Evolutionary conservation across 2,888 invertebrate species (phyloP), one percentile per base, ranked within the genome.

Genomic region (Clivina fossor): DNA sequence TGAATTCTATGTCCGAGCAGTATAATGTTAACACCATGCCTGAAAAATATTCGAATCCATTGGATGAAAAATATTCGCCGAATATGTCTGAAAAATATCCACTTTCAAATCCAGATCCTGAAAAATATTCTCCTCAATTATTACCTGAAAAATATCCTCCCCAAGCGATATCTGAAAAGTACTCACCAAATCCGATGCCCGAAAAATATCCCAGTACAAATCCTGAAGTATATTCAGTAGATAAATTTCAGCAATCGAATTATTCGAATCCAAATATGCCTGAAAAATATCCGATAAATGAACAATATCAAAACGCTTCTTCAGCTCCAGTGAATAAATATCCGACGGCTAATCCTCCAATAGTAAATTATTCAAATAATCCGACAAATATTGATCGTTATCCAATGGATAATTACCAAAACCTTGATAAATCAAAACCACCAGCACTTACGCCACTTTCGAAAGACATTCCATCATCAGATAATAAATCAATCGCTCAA

Each of bases 401-500:
- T 18, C 30, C 28, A 18, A 30, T 22, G 11, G 33, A 33, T 1
- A 5, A 11, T 18, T 49, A 49, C 16, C 49, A 49, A 15, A 38
- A 16, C n/a, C 22, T 49, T 4, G 49, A 49, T 4, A 46, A 30
- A 28, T 44, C 40, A 8, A 22, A n/a, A 26, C 26, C 26, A n/a
- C n/a, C n/a, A n/a, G n/a, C n/a, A n/a, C n/a, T n/a, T 26, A 26
- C 26, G 8, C 26, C 26, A 26, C 8, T 5, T 7, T 26, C 7
- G 26, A 26, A 8, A 26, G n/a, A n/a, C n/a, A n/a, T n/a, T n/a
- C n/a, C n/a, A n/a, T n/a, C n/a, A n/a, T n/a, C n/a, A n/a, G n/a
- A n/a, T n/a, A n/a, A n/a, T n/a, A n/a, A n/a, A n/a, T n/a, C n/a
- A n/a, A n/a, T n/a, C n/a, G n/a, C n/a, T n/a, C n/a, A n/a, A n/a